phyloP scores from a whole-genome alignment of 92 coral and sea anemone species.

The Porites lobata region DNA sequence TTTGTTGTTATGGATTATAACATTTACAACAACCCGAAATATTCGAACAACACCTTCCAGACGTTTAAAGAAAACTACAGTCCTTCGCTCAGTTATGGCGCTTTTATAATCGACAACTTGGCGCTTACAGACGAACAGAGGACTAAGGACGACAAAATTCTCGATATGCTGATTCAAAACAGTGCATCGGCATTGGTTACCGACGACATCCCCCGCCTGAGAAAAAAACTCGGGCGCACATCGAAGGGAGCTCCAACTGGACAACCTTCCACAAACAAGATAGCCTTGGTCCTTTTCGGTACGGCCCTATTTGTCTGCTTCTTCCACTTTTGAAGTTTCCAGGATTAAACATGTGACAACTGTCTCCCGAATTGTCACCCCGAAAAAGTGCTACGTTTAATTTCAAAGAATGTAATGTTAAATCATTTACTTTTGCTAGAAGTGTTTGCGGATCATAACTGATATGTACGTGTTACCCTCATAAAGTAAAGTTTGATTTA shows the following conservation, averaged over 20 bases:
- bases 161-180: constrained; percentile 75
- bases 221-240: constrained; percentile 74
- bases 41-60: constrained; percentile 82
- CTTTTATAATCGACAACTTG: constrained; percentile 87
- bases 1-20: constrained; percentile 89
- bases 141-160: constrained; percentile 55
- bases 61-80: constrained; percentile 77
- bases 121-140: constrained; percentile 44
- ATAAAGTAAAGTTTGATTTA: no score
- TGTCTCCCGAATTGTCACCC: no score
- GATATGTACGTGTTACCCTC: no score
- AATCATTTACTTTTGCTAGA: no score
- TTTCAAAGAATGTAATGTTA: no score
- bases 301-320: no score
- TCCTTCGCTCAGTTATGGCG: constrained; percentile 84
- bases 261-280: constrained; percentile 4
- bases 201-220: constrained; percentile 84
- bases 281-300: neutral
- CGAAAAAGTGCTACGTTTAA: no score
- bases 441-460: no score
- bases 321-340: no score
- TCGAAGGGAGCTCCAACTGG: neutral
- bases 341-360: no score
- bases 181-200: constrained; percentile 86
- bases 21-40: constrained; percentile 75